Evolutionary conservation across 2,888 invertebrate species (phyloP), one percentile per base, ranked within the genome.

Genomic region (Phortica okadai): DNA sequence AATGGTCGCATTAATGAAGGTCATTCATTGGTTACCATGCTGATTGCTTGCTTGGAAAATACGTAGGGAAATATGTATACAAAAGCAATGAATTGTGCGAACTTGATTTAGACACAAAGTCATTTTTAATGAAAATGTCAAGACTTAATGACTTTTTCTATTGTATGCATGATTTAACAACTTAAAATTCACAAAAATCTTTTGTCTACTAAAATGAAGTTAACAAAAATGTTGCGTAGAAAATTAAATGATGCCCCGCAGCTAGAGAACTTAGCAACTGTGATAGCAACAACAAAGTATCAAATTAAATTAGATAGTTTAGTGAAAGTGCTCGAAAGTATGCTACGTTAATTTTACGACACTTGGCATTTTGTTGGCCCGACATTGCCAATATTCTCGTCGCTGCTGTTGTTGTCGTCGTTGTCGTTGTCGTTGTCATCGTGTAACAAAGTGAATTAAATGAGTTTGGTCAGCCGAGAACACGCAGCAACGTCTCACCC

Each of bases 401-500:
- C 54, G 6, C 56, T 56, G n/a, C 56, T 54, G n/a, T 54, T 54
- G n/a, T 54, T 54, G 54, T 54, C 10, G 11, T 16, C 56, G 33
- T 16, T 11, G 33, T n/a, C 54, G 6, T 16, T 56, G n/a, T 16
- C n/a, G n/a, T 54, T 54, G 4, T 54, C 10, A 6, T 16, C 62
- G 33, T 78, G 79, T 73, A 75, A 74, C 79, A 82, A 84, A 79
- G 79, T 86, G 85, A 87, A 84, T 87, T 82, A 80, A 87, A 87
- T 74, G 83, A 70, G 73, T 76, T 64, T 73, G 54, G 67, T 75
- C 58, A 73, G 76, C 59, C 75, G 33, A 62, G 66, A n/a, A 42
- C 66, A 33, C 33, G 64, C 25, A 56, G 56, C 14, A 56, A 56
- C 14, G 33, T 33, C 33, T 33, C 4, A 33, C 33, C 33, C 33